phyloP scores from a whole-genome alignment of 2,797 vertebrate genomes.

The Sarcophilus harrisii region DNA sequence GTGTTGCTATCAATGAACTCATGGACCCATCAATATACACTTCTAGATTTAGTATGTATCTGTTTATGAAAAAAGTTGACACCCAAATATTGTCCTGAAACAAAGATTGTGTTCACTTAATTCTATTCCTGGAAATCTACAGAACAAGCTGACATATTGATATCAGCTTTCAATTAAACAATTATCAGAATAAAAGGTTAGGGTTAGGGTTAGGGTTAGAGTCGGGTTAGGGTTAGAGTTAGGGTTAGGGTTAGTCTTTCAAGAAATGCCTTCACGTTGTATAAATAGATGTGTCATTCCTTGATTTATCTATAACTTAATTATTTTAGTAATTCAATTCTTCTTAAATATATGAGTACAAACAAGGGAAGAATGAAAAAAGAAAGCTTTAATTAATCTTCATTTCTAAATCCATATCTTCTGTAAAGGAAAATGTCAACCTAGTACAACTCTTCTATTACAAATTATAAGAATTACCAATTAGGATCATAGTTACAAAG shows the following conservation, averaged over 20 bases:
- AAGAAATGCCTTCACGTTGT: not conserved
- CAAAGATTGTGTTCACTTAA: slow-evolving; percentile 44
- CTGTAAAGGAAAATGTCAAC: slow-evolving; percentile 28
- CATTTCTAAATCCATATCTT: slow-evolving; percentile 14
- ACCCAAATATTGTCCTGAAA: slow-evolving; percentile 36
- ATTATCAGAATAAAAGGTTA: slow-evolving; percentile 38
- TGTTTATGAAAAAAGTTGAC: slow-evolving; percentile 50
- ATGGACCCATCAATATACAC: not conserved
- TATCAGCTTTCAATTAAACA: slow-evolving; percentile 16
- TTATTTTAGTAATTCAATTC: slow-evolving; percentile 1
- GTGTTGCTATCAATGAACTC: not conserved
- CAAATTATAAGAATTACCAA: slow-evolving; percentile 1
- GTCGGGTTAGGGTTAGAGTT: no score
- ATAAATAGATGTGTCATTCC: not conserved
- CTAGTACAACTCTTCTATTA: not conserved
- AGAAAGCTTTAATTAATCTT: slow-evolving; percentile 10
- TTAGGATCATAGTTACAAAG: slow-evolving; percentile 1
- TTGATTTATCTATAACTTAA: slow-evolving; percentile 19
- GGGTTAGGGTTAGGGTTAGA: no score
- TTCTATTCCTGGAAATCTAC: slow-evolving; percentile 37
- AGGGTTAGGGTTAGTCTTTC: no score
- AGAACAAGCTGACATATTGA: slow-evolving; percentile 7
- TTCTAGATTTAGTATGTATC: slow-evolving; percentile 27
- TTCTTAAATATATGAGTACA: slow-evolving; percentile 42
- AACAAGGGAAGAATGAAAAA: not conserved